phyloP scores from a whole-genome alignment of 2,888 invertebrate genomes.

The Physocephala rufipes region DNA sequence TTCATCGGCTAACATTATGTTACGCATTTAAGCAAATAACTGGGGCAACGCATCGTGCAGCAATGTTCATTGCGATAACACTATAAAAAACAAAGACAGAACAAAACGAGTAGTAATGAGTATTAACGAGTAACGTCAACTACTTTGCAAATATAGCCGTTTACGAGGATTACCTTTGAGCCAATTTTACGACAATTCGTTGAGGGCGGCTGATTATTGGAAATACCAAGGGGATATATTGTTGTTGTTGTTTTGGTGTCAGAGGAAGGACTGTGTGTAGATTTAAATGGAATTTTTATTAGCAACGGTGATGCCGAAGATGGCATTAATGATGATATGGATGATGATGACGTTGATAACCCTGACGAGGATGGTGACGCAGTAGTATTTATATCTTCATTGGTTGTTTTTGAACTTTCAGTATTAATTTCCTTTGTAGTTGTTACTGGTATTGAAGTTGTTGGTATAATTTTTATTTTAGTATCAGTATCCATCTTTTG shows the following conservation, averaged over 20 bases:
- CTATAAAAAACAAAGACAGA: constrained; percentile 44
- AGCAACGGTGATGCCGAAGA: neutral
- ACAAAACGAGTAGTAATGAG: neutral
- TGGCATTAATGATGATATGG: neutral
- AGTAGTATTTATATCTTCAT: neutral
- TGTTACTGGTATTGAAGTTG: neutral
- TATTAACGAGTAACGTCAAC: neutral
- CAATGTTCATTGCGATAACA: constrained; percentile 56
- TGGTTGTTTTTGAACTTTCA: neutral
- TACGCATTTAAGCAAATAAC: constrained; percentile 61
- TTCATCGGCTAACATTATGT: constrained; percentile 50
- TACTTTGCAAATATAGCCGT: neutral
- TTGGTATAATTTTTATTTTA: neutral
- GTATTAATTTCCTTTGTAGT: neutral
- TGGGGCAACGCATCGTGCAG: constrained; percentile 58
- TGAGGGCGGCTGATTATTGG: neutral
- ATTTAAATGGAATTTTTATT: neutral
- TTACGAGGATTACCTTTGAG: constrained; percentile 45
- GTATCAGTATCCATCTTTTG: neutral
- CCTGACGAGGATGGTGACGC: neutral
- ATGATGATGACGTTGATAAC: neutral
- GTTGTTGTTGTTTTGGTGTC: constrained; percentile 1
- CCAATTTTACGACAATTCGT: constrained; percentile 48
- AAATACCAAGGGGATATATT: neutral
- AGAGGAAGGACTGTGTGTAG: neutral